These are phyloP conservation scores for Spialia ferax DNA, from an alignment of 2,888 invertebrate genomes.

Conservation along the genomic window DNA sequence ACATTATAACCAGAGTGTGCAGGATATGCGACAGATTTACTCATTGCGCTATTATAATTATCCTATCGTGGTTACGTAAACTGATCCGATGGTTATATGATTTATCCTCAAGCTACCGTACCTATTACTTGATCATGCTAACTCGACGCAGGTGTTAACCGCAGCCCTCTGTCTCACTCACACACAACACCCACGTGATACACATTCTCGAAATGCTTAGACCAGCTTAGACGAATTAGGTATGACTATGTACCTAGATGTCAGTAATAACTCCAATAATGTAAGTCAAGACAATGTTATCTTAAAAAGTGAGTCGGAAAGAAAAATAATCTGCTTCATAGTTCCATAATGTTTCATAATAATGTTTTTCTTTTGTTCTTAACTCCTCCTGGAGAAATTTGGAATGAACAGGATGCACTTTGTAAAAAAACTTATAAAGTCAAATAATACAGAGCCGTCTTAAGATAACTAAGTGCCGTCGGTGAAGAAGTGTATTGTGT, in stretches of 20 bases:
- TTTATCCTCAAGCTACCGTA: slow-evolving; percentile 37
- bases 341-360: background rate
- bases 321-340: background rate
- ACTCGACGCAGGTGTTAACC: slow-evolving; percentile 33
- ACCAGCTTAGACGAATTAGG: background rate
- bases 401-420: too few relatives aligned
- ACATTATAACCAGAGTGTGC: slow-evolving; percentile 2
- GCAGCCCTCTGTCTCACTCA: slow-evolving; percentile 5
- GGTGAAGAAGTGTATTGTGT: too few relatives aligned
- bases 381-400: too few relatives aligned
- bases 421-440: too few relatives aligned
- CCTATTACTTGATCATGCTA: slow-evolving; percentile 20
- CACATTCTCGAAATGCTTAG: background rate
- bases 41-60: slow-evolving; percentile 17
- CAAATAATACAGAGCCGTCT: too few relatives aligned
- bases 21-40: slow-evolving; percentile 26
- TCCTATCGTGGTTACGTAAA: slow-evolving; percentile 22
- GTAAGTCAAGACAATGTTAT: background rate
- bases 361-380: background rate
- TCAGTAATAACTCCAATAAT: background rate
- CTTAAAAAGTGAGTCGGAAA: background rate
- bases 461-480: too few relatives aligned
- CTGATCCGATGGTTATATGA: slow-evolving; percentile 28
- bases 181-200: slow-evolving; percentile 8
- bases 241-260: background rate